Evolutionary conservation across 2,797 vertebrate genomes (phyloP), one percentile per base, ranked within the genome.

Genomic region (Denticeps clupeoides): DNA sequence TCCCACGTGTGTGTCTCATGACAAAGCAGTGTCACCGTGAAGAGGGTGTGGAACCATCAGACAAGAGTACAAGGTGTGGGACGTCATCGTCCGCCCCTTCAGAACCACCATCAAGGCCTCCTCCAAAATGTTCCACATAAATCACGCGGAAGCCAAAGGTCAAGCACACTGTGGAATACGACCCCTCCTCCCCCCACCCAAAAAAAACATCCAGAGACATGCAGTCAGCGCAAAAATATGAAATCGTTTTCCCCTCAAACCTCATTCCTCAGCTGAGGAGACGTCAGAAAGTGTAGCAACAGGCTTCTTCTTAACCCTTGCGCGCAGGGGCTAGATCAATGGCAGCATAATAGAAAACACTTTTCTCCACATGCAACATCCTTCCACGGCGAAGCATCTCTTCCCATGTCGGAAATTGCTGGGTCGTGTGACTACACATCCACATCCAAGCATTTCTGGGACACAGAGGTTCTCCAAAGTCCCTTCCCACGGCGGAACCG

Each of bases 1-100:
- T 53, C 62, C 66, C 82, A 83, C 73, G 72, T 75, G 75, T 64
- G 53, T 40, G 56, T 68, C 79, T 70, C 65, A 80, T 78, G 77
- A 80, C 72, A 67, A 68, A 13, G 53, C 56, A 59, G 44, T 56
- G 55, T 58, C 51, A 49, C 29, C 45, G 21, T 55, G 53, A 56
- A 51, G 44, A 38, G 48, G 59, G 54, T 16, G 28, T 49, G 44
- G 41, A 49, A 59, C 51, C 11, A 32, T 13, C 27, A 52, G 45
- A 61, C 11, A 33, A 50, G 49, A 58, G n/a, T 59, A 56, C 64
- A 54, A 52, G 45, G 59, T 64, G 65, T 67, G 48, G 64, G 53
- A 67, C 64, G 50, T 60, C 57, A 59, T 24, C 41, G 3, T 53
- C 27, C 25, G 41, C 42, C 28, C 52, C 35, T 38, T 9, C 7